These are phyloP conservation scores for Cactoblastis cactorum DNA, from an alignment of 2,888 invertebrate species.

Conservation along the genomic window DNA sequence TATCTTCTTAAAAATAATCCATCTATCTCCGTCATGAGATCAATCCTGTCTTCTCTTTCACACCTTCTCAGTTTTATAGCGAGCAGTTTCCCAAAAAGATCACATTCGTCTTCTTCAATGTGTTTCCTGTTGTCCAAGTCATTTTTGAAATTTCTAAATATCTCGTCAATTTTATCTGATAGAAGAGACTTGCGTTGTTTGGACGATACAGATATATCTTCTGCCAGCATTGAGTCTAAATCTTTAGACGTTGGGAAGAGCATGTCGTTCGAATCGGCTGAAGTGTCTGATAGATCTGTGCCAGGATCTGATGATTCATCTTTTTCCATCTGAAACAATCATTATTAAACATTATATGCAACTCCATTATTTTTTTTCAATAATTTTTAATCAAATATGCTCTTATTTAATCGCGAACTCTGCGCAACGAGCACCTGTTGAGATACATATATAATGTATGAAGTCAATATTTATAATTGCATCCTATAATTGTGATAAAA, in stretches of 20 bases:
- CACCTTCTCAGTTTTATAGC: constrained; percentile 1
- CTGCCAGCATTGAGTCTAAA: not conserved
- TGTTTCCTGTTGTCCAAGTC: not conserved
- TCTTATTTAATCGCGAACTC: not conserved
- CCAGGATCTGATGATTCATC: not conserved
- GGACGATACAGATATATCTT: not conserved
- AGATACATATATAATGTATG: too few relatives aligned
- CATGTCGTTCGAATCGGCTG: not conserved
- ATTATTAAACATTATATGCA: not conserved
- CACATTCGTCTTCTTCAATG: not conserved
- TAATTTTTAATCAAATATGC: not conserved
- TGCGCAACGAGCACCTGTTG: not conserved
- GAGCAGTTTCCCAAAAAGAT: not conserved
- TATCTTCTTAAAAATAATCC: not conserved
- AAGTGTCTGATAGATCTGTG: not conserved
- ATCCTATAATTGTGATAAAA: too few relatives aligned
- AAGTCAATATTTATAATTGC: too few relatives aligned
- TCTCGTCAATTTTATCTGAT: not conserved
- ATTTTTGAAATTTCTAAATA: not conserved
- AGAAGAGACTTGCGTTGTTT: not conserved
- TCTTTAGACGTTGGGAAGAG: not conserved
- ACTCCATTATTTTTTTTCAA: too few relatives aligned
- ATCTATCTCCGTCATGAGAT: constrained; percentile 3
- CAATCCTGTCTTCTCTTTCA: not conserved
- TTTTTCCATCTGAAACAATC: not conserved